Evolutionary conservation across 35 echinoderm and acorn worm species (phyloP).

Genomic region (Apostichopus parvimensis): DNA sequence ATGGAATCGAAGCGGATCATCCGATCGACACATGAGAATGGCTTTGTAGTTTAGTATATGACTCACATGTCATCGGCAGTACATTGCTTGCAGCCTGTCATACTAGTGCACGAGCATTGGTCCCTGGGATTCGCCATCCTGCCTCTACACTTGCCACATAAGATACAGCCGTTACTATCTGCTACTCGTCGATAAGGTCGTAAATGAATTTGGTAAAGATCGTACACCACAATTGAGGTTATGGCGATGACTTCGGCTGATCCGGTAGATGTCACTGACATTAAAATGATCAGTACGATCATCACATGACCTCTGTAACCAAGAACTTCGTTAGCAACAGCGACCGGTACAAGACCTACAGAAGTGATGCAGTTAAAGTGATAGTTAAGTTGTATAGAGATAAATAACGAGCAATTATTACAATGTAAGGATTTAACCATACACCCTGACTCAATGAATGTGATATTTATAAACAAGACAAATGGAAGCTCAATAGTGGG

Average conservation of each 20-base stretch:
- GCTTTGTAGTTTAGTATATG: not conserved
- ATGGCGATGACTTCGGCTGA: conserved; percentile 97
- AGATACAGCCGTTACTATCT: conserved; percentile 78
- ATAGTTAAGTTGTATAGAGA: no score
- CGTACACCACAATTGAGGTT: conserved; percentile 93
- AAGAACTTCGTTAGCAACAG: conserved; percentile 78
- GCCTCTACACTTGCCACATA: conserved; percentile 85
- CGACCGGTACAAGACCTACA: conserved; percentile 77
- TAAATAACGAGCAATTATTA: no score
- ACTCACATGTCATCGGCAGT: conserved; percentile 67
- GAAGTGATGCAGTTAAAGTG: no score
- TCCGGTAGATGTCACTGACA: conserved; percentile 94
- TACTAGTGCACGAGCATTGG: conserved; percentile 69
- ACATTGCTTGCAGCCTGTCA: conserved; percentile 65
- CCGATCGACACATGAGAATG: no score
- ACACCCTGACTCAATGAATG: no score
- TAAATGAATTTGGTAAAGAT: conserved; percentile 90
- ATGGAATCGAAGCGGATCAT: no score
- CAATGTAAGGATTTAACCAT: no score
- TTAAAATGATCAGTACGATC: conserved; percentile 85
- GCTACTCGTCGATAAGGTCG: conserved; percentile 73
- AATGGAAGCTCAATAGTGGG: no score
- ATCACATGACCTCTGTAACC: conserved; percentile 69
- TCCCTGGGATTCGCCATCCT: conserved; percentile 67
- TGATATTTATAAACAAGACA: no score